Evolutionary conservation across 64 coral and sea anemone genomes (phyloP).

Genomic region (Actinia equina): DNA sequence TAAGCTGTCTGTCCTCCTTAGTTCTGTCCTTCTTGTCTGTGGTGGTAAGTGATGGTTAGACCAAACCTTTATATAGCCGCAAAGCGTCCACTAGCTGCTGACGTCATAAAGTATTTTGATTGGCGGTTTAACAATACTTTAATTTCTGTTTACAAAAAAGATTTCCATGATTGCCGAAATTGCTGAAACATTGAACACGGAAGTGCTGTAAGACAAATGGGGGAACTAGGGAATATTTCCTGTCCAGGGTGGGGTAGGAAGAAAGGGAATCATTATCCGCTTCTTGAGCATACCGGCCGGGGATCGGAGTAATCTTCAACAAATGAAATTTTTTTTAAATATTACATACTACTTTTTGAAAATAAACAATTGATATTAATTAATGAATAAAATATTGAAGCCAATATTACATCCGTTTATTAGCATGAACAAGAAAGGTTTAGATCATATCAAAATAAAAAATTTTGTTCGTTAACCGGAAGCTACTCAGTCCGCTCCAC

Average conservation of each 20-base stretch:
- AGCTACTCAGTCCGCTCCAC: not conserved
- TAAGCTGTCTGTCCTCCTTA: not conserved
- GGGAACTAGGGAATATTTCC: not conserved
- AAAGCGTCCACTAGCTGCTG: not conserved
- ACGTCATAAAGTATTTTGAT: not conserved
- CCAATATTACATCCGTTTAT: no score
- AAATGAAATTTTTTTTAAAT: not conserved
- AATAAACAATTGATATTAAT: not conserved
- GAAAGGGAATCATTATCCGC: not conserved
- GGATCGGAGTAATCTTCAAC: not conserved
- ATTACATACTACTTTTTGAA: not conserved
- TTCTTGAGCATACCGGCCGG: not conserved
- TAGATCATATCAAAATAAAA: not conserved
- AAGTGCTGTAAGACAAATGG: not conserved
- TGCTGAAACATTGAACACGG: not conserved
- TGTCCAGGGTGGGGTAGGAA: not conserved
- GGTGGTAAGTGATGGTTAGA: not conserved
- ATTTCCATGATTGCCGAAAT: not conserved
- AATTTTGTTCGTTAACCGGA: not conserved
- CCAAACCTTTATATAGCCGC: not conserved
- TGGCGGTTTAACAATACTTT: not conserved
- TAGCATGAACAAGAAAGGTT: not conserved
- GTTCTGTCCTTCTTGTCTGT: not conserved
- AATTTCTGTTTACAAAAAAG: conserved; percentile 14
- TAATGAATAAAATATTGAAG: not conserved